phyloP scores from a whole-genome alignment of 2,888 invertebrate species.

The Dexiosoma caninum region DNA sequence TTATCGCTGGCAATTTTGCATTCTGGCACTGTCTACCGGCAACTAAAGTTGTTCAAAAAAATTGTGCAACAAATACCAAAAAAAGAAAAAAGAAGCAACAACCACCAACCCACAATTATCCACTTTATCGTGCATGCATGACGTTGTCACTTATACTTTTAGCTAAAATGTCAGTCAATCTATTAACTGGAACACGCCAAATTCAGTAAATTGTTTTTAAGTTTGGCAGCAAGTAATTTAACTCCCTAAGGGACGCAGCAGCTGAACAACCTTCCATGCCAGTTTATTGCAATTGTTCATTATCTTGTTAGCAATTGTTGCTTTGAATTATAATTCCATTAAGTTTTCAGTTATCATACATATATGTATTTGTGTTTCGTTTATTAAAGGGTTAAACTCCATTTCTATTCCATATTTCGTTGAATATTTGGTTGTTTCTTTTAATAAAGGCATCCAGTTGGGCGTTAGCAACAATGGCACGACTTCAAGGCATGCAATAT shows the following conservation, averaged over 20 bases:
- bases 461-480: constrained; percentile 41
- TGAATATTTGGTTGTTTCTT: neutral
- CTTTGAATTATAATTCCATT: no score
- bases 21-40: no score
- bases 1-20: neutral
- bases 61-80: neutral
- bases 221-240: neutral
- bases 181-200: constrained; percentile 60
- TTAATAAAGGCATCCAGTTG: neutral
- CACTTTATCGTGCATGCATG: constrained; percentile 45
- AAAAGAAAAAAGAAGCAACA: neutral
- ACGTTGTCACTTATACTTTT: constrained; percentile 58
- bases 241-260: neutral
- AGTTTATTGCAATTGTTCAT: no score
- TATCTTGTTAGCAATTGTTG: no score
- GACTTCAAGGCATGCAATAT: constrained; percentile 70
- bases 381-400: no score
- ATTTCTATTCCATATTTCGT: neutral
- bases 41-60: no score
- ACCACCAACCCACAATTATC: no score
- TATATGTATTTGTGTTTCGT: no score
- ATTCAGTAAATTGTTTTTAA: constrained; percentile 16
- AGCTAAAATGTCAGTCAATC: constrained; percentile 61
- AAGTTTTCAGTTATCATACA: no score
- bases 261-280: no score